Evolutionary conservation across 2,113 vertebrate genomes (phyloP), one percentile per base, ranked within the genome.

Genomic region (Halcyon malimbica): DNA sequence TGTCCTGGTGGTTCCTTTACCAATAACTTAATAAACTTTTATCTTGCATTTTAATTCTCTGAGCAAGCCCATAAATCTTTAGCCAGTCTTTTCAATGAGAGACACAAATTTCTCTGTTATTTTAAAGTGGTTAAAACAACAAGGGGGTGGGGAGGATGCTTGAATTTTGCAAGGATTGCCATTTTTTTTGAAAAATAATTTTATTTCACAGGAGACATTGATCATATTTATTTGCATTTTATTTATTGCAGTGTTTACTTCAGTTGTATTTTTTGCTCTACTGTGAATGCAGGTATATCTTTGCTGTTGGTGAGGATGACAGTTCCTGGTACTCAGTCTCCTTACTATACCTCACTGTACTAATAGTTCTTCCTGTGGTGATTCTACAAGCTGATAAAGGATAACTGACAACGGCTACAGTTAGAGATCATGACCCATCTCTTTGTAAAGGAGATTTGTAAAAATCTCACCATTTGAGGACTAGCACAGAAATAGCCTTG

Each of bases 121-220:
- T 79, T 84, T 56, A 16, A 70, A 41, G 29, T 37, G 44, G 12
- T 75, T 65, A 48, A 65, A 75, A 67, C 25, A 78, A 29, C 3
- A 60, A 5, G 16, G 2, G 3, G 2, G 1, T 2, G 3, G 3
- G 4, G 9, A 6, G 8, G 6, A 42, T 87, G 33, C 4, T 73
- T 53, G 53, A 56, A 62, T 80, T 85, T 87, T 83, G 37, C 8
- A 73, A 63, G 42, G 6, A 17, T 16, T 78, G 28, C 18, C 7
- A 7, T 90, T 80, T 67, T 83, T 21, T 80, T 65, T 84, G 46
- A 80, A 76, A 83, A 80, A 59, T 29, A 2, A 25, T 74, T 76
- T 79, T 24, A 60, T 83, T 85, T 94, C 67, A 33, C 39, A 71
- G 41, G 37, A 85, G 25, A 11, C 14, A 10, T 87, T 69, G 42